Base-by-base conservation (phyloP, 2,113 vertebrate genomes). In the Plectropomus leopardus region DNA sequence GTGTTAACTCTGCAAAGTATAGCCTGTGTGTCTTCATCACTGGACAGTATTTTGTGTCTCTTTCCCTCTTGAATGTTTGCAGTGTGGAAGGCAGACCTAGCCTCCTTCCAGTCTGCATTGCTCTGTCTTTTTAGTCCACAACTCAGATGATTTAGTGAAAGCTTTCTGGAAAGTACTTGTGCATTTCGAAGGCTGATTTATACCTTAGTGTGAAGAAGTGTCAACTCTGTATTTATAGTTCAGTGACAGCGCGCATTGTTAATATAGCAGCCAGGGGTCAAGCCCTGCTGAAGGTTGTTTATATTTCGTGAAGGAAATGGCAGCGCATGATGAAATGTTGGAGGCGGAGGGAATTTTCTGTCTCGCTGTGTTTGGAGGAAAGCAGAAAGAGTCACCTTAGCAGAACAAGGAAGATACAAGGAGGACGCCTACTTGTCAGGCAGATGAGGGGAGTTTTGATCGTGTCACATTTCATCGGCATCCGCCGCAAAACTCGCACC, bases 61-160 rank as follows among this genome's bases (percentile, higher is more conserved):
- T 65, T 45, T 51, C 34, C 34, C 44, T 51, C 34, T 0, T 53
- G 44, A 51, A 40, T 60, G 45, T 59, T 42, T 75, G 70, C 3
- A 30, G 36, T 5, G 30, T 53, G 9, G 28, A 34, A 60, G 40
- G 44, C 47, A 23, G 58, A 30, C 21, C 11, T 11, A 13, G 28
- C 61, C 32, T 58, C 8, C 19, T 21, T 70, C 15, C 36, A 11
- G 58, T 26, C 54, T 7, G 1, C 53, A 45, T 30, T 63, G 16
- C 13, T 11, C 0, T 19, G n/a, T 23, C 53, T 65, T 53, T 51
- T 26, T 57, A 28, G 68, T 30, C 54, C 61, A 32, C 65, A 61
- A 26, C 40, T 63, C 51, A 55, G 71, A 42, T 85, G 70, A 76
- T 83, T 86, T 74, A 76, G 67, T 45, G 32, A 72, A 75, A 73